These are phyloP conservation scores for Gallinago jamesoni DNA, from an alignment of 2,113 vertebrate genomes.

Conservation along the genomic window DNA sequence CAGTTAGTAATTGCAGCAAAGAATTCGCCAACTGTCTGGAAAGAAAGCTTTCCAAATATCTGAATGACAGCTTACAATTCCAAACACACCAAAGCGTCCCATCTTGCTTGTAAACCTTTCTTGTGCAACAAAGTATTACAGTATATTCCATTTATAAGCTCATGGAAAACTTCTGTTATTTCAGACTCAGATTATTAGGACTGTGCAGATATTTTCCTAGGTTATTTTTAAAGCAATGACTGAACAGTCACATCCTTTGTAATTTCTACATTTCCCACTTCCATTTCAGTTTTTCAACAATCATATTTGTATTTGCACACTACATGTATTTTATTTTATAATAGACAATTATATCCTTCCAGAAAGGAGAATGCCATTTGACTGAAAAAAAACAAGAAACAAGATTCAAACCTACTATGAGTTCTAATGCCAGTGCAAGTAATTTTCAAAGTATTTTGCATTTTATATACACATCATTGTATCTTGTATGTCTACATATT, in stretches of 20 bases:
- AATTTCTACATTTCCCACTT: background rate
- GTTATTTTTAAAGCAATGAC: conserved; percentile 1
- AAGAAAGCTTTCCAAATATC: conserved; percentile 16
- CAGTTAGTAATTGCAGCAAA: background rate
- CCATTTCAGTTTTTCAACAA: background rate
- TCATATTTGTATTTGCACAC: background rate
- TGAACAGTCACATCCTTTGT: background rate
- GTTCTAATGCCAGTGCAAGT: background rate
- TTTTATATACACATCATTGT: background rate
- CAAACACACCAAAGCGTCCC: background rate
- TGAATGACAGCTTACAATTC: background rate
- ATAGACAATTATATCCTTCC: background rate
- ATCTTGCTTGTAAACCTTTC: conserved; percentile 31
- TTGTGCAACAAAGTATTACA: background rate
- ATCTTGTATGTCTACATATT: background rate
- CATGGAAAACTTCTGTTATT: conserved; percentile 15
- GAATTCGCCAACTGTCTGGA: background rate
- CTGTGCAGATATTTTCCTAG: background rate
- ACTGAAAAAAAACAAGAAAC: background rate
- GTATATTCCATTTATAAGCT: conserved; percentile 34
- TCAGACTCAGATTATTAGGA: background rate
- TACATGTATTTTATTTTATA: background rate
- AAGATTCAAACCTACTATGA: background rate
- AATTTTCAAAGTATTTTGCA: background rate
- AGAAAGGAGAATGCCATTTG: background rate